phyloP scores from a whole-genome alignment of 2,113 vertebrate genomes.

The Toxotes chatareus region DNA sequence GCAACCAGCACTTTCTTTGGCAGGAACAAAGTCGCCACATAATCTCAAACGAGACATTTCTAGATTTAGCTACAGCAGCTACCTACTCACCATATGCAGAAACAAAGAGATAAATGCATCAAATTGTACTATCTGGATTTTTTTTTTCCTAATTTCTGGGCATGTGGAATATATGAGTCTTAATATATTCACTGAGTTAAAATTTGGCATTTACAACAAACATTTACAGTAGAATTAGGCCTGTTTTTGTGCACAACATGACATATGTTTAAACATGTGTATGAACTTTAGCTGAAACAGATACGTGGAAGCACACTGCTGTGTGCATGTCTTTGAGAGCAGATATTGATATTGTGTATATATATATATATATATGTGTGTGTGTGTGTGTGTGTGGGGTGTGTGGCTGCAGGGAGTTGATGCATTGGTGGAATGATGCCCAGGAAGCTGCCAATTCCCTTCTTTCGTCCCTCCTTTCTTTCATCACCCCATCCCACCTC shows the following conservation, averaged over 20 bases:
- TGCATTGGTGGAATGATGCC: conserved; percentile 70
- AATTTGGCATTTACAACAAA: neutral
- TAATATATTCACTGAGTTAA: neutral
- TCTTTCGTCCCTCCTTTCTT: conserved; percentile 48
- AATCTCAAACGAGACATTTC: conserved; percentile 4
- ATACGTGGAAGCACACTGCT: neutral
- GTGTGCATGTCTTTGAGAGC: conserved; percentile 31
- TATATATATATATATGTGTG: neutral
- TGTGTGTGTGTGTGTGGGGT: conserved; percentile 61
- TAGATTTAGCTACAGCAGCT: conserved; percentile 5
- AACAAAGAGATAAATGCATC: neutral
- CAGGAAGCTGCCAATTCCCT: conserved; percentile 59
- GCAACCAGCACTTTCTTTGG: conserved; percentile 27
- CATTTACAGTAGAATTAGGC: neutral
- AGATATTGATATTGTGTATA: conserved; percentile 29
- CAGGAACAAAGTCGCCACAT: neutral
- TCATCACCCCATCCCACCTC: conserved; percentile 63
- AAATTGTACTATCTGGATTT: neutral
- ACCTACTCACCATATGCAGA: conserved; percentile 36
- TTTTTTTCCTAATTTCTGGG: neutral
- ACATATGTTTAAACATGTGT: neutral
- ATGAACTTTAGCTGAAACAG: neutral
- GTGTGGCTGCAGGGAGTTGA: conserved; percentile 73
- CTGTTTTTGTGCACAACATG: neutral
- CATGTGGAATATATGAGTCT: neutral